A percentile compares a stretch with the other conserved stretches of the same genome.
Evolutionary conservation across 1,140 invertebrate species (phyloP).

Genomic region (Sycophaga agraensis): DNA sequence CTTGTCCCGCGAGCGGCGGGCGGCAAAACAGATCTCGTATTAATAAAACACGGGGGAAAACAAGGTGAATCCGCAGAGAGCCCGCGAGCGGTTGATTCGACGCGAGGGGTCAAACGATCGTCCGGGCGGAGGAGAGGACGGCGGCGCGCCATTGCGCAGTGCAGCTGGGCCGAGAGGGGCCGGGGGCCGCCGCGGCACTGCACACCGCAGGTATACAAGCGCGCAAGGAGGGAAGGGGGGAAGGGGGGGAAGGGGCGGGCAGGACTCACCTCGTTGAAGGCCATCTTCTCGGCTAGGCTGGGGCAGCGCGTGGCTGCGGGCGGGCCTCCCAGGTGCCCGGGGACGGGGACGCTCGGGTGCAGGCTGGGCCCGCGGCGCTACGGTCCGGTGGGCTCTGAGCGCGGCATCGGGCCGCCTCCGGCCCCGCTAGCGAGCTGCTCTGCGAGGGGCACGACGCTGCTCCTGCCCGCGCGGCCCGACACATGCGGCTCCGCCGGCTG

Average conservation of each 20-base stretch:
- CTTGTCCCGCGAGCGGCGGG: too few species aligned
- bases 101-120: too few species aligned
- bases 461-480: too few species aligned
- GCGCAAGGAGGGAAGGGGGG: neutral
- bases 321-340: slow-evolving; percentile 50
- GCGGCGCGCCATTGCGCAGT: too few species aligned
- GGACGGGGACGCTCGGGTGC: slow-evolving; percentile 25
- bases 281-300: slow-evolving; percentile 57
- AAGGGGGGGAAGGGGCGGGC: neutral
- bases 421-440: slow-evolving; percentile 39
- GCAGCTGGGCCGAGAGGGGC: too few species aligned
- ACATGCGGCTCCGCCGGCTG: slow-evolving; percentile 22
- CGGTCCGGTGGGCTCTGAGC: neutral
- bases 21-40: too few species aligned
- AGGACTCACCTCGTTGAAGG: slow-evolving; percentile 55
- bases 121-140: too few species aligned
- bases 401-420: slow-evolving; percentile 19
- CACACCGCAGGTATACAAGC: too few species aligned
- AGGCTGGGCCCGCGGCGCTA: slow-evolving; percentile 18
- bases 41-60: too few species aligned
- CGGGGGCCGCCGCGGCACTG: too few species aligned
- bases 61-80: too few species aligned
- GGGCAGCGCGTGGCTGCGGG: slow-evolving; percentile 50
- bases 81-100: too few species aligned
- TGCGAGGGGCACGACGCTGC: slow-evolving; percentile 50